phyloP scores from a whole-genome alignment of 2,113 vertebrate species.

The Platichthys flesus region DNA sequence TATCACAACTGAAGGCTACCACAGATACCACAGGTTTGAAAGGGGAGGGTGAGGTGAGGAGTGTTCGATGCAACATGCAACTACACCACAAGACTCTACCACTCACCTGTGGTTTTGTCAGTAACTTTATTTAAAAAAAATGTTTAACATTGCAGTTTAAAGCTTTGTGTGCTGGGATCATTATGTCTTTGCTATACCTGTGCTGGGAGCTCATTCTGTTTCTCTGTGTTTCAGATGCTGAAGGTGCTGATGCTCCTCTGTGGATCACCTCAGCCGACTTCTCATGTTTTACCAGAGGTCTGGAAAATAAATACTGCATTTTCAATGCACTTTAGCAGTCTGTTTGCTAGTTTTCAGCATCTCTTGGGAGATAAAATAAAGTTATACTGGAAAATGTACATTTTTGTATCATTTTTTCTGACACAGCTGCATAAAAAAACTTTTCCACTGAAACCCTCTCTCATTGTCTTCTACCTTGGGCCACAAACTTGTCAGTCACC shows the following conservation, averaged over 20 bases:
- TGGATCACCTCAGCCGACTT: not conserved
- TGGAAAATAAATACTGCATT: not conserved
- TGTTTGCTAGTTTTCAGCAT: not conserved
- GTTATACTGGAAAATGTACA: too few relatives aligned
- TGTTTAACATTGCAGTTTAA: not conserved
- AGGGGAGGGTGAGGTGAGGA: too few relatives aligned
- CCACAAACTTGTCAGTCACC: not conserved
- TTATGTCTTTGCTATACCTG: conserved; percentile 3
- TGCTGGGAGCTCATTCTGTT: not conserved
- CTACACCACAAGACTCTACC: too few relatives aligned
- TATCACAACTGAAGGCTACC: too few relatives aligned
- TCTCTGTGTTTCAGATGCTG: conserved; percentile 28
- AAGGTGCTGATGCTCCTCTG: conserved; percentile 20
- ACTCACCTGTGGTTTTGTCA: too few relatives aligned
- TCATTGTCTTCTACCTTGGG: not conserved
- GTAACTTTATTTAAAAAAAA: too few relatives aligned
- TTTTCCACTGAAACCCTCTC: not conserved
- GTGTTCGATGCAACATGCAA: too few relatives aligned
- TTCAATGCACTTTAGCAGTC: not conserved
- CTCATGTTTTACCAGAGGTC: conserved; percentile 21
- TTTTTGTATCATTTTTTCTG: too few relatives aligned
- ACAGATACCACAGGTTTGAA: too few relatives aligned
- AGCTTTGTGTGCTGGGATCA: not conserved
- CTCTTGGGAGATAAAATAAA: too few relatives aligned
- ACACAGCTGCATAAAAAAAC: not conserved